These are phyloP conservation scores for Aelia acuminata DNA, from an alignment of 2,888 invertebrate species.

Conservation along the genomic window DNA sequence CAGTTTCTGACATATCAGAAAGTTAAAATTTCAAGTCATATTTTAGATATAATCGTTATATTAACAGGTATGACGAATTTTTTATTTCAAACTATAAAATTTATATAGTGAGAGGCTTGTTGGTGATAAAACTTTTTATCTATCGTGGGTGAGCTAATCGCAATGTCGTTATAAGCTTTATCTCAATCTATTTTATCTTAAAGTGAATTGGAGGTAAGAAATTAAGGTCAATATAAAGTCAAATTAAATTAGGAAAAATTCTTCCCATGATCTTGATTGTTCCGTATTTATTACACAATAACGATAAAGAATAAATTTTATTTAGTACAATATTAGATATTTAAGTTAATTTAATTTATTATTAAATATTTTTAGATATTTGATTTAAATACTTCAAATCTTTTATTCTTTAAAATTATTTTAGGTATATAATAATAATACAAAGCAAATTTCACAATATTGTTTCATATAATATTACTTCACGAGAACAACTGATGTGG, in stretches of 20 bases:
- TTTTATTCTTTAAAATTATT: too few species aligned
- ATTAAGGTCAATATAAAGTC: not conserved
- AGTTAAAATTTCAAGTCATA: not conserved
- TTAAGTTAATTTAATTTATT: too few species aligned
- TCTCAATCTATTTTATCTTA: not conserved
- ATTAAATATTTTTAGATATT: too few species aligned
- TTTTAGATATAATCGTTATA: not conserved
- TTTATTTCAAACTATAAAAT: not conserved
- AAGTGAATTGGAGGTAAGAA: not conserved
- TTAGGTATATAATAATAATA: too few species aligned
- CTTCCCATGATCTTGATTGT: not conserved
- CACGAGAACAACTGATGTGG: too few species aligned
- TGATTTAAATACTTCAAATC: too few species aligned
- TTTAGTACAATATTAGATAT: too few species aligned
- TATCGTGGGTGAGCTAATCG: not conserved
- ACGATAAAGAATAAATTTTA: too few species aligned
- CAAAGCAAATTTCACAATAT: too few species aligned
- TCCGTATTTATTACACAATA: not conserved
- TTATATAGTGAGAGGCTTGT: not conserved
- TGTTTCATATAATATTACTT: too few species aligned
- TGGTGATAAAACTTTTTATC: not conserved
- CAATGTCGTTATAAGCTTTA: not conserved
- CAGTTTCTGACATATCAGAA: too few species aligned
- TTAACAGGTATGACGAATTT: not conserved
- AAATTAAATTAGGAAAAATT: not conserved